Evolutionary conservation across 2,113 vertebrate species (phyloP).

Genomic region (Actenoides lindsayi): DNA sequence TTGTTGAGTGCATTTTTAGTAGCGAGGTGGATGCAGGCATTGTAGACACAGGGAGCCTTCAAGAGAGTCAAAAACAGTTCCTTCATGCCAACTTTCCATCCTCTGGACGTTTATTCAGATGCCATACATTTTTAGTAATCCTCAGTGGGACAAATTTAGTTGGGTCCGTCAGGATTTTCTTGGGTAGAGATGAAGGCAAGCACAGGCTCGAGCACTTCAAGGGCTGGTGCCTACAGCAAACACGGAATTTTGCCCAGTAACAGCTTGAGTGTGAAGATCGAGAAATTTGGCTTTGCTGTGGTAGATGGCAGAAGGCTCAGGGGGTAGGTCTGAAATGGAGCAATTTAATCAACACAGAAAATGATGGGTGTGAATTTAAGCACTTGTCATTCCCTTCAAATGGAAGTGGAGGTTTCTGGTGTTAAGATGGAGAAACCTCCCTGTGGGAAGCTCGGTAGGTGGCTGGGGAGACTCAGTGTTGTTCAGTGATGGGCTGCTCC

Average conservation of each 20-base stretch:
- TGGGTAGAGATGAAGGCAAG: slow-evolving; percentile 20
- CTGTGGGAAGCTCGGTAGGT: background rate
- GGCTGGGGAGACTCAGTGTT: background rate
- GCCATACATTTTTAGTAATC: background rate
- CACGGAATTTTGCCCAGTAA: background rate
- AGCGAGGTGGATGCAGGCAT: background rate
- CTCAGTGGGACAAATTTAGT: background rate
- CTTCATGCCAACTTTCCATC: background rate
- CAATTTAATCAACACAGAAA: background rate
- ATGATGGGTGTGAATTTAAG: fast-evolving
- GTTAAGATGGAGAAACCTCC: background rate
- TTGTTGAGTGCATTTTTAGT: background rate
- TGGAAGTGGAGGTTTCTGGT: background rate
- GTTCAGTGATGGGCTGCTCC: background rate
- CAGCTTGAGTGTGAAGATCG: background rate
- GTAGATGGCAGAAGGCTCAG: background rate
- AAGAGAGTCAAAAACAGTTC: background rate
- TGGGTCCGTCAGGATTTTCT: background rate
- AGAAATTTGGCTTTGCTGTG: background rate
- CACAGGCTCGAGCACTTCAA: background rate
- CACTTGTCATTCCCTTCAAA: background rate
- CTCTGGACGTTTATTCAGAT: background rate
- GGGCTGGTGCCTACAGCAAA: background rate
- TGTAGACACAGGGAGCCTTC: background rate
- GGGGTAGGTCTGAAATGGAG: background rate